Evolutionary conservation across 2,797 vertebrate species (phyloP).

Genomic region (Tympanoctomys barrerae): DNA sequence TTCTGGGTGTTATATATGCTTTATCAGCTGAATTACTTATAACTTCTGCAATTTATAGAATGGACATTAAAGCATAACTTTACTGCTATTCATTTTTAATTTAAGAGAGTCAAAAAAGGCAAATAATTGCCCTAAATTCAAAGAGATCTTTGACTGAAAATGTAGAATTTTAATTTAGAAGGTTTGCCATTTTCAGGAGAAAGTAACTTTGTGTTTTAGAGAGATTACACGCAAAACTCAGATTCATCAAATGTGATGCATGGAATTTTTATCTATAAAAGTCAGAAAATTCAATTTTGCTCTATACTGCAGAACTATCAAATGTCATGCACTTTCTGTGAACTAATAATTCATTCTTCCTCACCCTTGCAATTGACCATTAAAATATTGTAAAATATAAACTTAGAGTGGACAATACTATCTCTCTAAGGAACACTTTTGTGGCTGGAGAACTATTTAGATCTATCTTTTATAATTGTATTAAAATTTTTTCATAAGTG

Average conservation of each 20-base stretch:
- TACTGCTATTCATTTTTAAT: background rate
- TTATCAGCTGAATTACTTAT: background rate
- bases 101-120: background rate
- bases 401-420: background rate
- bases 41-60: background rate
- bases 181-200: background rate
- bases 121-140: background rate
- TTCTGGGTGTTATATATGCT: background rate
- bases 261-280: background rate
- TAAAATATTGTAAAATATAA: background rate
- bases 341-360: background rate
- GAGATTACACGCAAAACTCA: background rate
- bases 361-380: background rate
- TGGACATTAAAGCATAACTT: background rate
- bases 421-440: background rate
- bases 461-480: background rate
- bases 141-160: conserved; percentile 32
- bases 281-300: background rate
- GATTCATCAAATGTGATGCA: background rate
- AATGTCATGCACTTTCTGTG: background rate
- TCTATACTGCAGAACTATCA: background rate
- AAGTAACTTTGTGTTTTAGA: background rate
- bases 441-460: background rate
- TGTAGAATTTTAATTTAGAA: conserved; percentile 58
- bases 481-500: background rate